Evolutionary conservation across 2,888 invertebrate genomes (phyloP), one percentile per base, ranked within the genome.

Genomic region (Chymomyza amoena): DNA sequence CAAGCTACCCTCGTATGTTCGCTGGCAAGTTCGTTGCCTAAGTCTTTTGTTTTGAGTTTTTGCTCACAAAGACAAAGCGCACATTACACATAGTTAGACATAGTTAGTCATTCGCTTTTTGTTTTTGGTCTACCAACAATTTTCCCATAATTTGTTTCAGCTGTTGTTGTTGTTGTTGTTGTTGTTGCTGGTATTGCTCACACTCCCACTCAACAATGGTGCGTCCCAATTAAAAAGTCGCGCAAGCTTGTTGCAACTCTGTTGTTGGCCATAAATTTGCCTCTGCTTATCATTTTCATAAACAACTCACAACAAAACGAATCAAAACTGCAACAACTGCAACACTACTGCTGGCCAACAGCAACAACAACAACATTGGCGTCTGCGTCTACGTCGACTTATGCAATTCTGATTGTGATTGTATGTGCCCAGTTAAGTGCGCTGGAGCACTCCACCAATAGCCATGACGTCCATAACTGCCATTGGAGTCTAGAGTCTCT

Each of bases 251-350:
- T 54, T 69, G 62, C 32, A 45, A 32, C 32, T 25, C 25, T 57
- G 57, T 57, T 61, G 61, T 50, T 63, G 63, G 63, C 54, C 62
- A 64, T 63, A 66, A 67, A 66, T 76, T 66, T 70, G 70, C 70
- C 74, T 77, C 75, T 79, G 84, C 86, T 87, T 88, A 88, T 89
- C 89, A 89, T 84, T 86, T 85, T 85, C 80, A 85, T 87, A 83
- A 84, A 85, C 87, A 83, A 85, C 75, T 79, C 73, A 74, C 72
- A 77, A 71, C 70, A 75, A 76, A 72, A 64, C 68, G 70, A 69
- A 78, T 72, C 70, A 69, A 75, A 69, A 70, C 69, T 68, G 25
- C 65, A 64, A 60, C 65, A 65, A 25, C 60, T 60, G 52, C 9
- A 66, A 66, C 68, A 32, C 32, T 32, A 32, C 32, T 32, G 32